Base-by-base conservation (phyloP, 2,888 invertebrate genomes). In the Dryadula phaetusa region DNA sequence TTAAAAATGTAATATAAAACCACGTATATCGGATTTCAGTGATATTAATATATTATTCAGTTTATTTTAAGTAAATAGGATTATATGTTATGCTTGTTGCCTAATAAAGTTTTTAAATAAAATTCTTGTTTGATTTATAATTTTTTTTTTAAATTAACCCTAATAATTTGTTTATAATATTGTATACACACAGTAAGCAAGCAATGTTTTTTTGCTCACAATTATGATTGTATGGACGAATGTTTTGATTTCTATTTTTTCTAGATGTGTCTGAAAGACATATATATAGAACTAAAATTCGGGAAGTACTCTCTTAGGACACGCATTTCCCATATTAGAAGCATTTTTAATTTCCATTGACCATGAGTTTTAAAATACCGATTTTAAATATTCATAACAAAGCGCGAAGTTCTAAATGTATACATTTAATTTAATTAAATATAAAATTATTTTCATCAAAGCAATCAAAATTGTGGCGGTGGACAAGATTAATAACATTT, bases 11-110 rank as follows among this genome's bases (percentile, higher is more conserved):
- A 77, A 76, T 73, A 46, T 70, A 76, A 75, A 75, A 80, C 83
- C 79, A 71, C 77, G 76, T 88, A 87, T 90, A 90, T 90, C 88
- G 90, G 90, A 90, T 81, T 82, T 80, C 79, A 87, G 90, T 91
- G 90, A 90, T 90, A 90, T 82, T 89, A 86, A 75, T 76, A 79
- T 81, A 79, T 81, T 82, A 81, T 72, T 69, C 62, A 71, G 67
- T 40, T 81, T 79, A 77, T 77, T 79, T 75, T 79, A 83, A 79
- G 81, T 78, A 79, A 82, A 79, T 77, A 44, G 12, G 18, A 40
- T 37, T 54, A 77, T 68, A 81, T 79, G 76, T 82, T 81, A 82
- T 77, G 83, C 82, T 86, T 85, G 82, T 85, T 88, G 81, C 77
- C 75, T 78, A 84, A 83, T 87, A 88, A 84, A 86, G 70, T 74